Evolutionary conservation across 2,113 vertebrate species (phyloP), one percentile per base, ranked within the genome.

Genomic region (Chaetodon auriga): DNA sequence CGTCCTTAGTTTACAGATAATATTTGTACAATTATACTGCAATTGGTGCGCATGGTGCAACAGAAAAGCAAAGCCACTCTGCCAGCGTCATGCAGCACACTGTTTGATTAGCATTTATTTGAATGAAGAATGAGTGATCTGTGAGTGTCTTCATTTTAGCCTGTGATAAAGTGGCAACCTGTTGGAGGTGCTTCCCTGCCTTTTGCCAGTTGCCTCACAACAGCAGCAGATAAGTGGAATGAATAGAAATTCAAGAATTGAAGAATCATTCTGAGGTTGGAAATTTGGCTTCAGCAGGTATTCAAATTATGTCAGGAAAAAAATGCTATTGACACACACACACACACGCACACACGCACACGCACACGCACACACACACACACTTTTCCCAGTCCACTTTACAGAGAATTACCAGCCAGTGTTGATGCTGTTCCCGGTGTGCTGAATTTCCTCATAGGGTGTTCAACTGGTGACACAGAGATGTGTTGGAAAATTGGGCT

Each of bases 351-450:
- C n/a, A n/a, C n/a, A n/a, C n/a, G 30, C 30, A 30, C 30, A 30
- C 30, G 3, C 23, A 68, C 41, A 61, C 11, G 13, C 54, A 25
- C 11, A 25, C 21, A 23, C 8, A 55, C n/a, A 16, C 25, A 16
- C 36, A 65, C 41, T 8, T 61, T 66, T 80, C 23, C 23, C 46
- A 74, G 15, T 35, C 23, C 25, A 74, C 23, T 63, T 68, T 58
- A 69, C 68, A 65, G 60, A 75, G 7, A 76, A 89, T 78, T 78
- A 88, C 68, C 19, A 82, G 82, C 80, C 86, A 75, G 55, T 77
- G 68, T 30, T 74, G 71, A 87, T 68, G 74, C 61, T 30, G 19
- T 83, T 78, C 65, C 62, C 70, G 61, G 38, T 16, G 53, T 80
- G 71, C 70, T 30, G 25, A 43, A 78, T 65, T 36, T 71, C 83